Evolutionary conservation across 2,113 vertebrate genomes (phyloP).

Genomic region (Xenopus laevis): DNA sequence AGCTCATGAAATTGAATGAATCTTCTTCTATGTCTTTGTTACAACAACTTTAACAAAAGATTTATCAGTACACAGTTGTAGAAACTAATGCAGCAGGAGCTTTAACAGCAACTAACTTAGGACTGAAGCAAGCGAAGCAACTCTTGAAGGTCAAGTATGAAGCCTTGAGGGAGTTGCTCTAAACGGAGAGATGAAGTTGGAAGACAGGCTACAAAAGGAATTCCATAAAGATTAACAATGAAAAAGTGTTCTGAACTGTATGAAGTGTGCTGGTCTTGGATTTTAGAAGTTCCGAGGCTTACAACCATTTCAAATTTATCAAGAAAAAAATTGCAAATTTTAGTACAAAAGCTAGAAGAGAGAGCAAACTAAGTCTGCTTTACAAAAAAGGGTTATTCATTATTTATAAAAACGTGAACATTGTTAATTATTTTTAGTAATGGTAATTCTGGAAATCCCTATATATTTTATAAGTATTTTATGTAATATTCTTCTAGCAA

Average conservation of each 20-base stretch:
- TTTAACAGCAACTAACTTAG: constrained; percentile 22
- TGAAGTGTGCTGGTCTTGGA: constrained; percentile 11
- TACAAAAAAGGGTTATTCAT: no score
- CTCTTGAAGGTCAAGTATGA: constrained; percentile 40
- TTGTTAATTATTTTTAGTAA: no score
- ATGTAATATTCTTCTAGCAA: no score
- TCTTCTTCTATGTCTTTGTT: constrained; percentile 30
- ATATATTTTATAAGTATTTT: no score
- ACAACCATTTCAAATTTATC: neutral
- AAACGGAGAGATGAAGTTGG: constrained; percentile 16
- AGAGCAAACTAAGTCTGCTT: no score
- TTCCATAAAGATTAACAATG: constrained; percentile 18
- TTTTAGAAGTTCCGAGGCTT: constrained; percentile 4
- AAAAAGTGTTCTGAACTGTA: constrained; percentile 18
- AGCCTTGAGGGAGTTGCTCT: constrained; percentile 29
- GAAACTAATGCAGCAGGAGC: constrained; percentile 22
- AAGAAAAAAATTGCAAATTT: neutral
- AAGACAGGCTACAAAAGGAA: constrained; percentile 23
- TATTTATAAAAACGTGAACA: no score
- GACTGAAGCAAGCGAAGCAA: constrained; percentile 25
- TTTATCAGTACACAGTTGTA: constrained; percentile 17
- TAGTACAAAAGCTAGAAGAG: neutral
- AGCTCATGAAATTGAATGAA: constrained; percentile 14
- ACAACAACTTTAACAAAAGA: constrained; percentile 6
- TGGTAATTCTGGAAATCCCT: no score